Evolutionary conservation across 2,888 invertebrate genomes (phyloP).

Genomic region (Eupithecia insigniata): DNA sequence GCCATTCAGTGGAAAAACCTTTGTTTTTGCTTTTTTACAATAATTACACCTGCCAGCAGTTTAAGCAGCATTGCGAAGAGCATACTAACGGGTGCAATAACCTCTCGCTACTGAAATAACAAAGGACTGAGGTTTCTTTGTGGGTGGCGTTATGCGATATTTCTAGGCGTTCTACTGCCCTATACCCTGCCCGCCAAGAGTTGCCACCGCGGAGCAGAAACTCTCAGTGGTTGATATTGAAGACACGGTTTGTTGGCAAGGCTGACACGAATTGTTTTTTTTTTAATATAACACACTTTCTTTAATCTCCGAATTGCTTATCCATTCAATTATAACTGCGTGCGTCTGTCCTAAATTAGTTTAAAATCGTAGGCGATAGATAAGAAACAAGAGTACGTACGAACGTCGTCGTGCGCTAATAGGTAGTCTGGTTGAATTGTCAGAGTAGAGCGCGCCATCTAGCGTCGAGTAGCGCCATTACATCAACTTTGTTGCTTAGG

Average conservation of each 20-base stretch:
- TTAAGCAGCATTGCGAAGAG: conserved; percentile 52
- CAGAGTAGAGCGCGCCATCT: conserved; percentile 63
- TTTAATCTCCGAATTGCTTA: conserved; percentile 36
- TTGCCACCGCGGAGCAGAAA: conserved; percentile 67
- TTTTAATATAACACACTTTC: conserved; percentile 42
- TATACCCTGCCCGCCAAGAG: conserved; percentile 64
- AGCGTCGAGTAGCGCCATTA: conserved; percentile 62
- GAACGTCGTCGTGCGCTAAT: too few species aligned
- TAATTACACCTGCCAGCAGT: conserved; percentile 46
- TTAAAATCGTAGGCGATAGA: conserved; percentile 14
- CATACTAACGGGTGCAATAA: conserved; percentile 52
- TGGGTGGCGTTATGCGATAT: conserved; percentile 60
- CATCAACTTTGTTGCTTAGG: conserved; percentile 7
- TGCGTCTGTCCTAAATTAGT: conserved; percentile 22
- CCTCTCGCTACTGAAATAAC: conserved; percentile 45
- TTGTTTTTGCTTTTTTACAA: conserved; percentile 48
- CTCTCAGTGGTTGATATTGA: conserved; percentile 67
- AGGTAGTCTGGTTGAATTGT: not conserved
- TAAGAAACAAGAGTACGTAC: conserved; percentile 1
- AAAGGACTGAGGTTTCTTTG: conserved; percentile 41
- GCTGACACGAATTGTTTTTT: conserved; percentile 57
- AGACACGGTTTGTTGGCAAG: conserved; percentile 77
- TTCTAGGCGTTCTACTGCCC: conserved; percentile 56
- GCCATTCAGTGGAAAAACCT: conserved; percentile 55
- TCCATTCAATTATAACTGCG: conserved; percentile 12